These are phyloP conservation scores for Drosophila orosa DNA, from an alignment of 1,140 invertebrate genomes.

Conservation along the genomic window DNA sequence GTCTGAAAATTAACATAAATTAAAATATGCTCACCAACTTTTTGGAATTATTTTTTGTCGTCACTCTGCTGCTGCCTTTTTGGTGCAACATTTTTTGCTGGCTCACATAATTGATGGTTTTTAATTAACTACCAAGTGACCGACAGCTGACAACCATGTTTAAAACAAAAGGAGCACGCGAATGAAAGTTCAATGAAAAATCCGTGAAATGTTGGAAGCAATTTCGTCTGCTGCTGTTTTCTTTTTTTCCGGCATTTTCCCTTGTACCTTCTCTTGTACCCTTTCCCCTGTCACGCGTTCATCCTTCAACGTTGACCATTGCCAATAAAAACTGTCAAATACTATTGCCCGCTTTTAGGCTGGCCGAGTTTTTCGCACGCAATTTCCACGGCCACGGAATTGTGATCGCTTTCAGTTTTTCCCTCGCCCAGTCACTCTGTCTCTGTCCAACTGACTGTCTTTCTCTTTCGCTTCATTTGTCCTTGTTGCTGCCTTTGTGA, in stretches of 20 bases:
- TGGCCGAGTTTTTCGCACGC: slow-evolving; percentile 37
- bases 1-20: slow-evolving; percentile 77
- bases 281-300: background rate
- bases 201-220: slow-evolving; percentile 32
- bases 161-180: slow-evolving; percentile 19
- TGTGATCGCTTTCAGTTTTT: slow-evolving; percentile 17
- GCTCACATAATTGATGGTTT: slow-evolving; percentile 79
- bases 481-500: slow-evolving; percentile 1
- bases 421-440: slow-evolving; percentile 2
- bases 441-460: background rate
- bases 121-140: slow-evolving; percentile 82
- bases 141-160: slow-evolving; percentile 66
- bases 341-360: slow-evolving; percentile 55
- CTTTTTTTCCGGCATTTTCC: slow-evolving; percentile 38
- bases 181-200: slow-evolving; percentile 42
- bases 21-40: slow-evolving; percentile 72
- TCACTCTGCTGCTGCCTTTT: slow-evolving; percentile 43
- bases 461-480: background rate
- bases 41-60: slow-evolving; percentile 35
- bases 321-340: slow-evolving; percentile 72
- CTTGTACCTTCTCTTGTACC: background rate
- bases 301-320: slow-evolving; percentile 28
- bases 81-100: slow-evolving; percentile 23
- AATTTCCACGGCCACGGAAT: slow-evolving; percentile 25
- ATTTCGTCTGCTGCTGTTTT: slow-evolving; percentile 8